These are phyloP conservation scores for Aphaenogaster floridana DNA, from an alignment of 1,140 invertebrate genomes.

Conservation along the genomic window DNA sequence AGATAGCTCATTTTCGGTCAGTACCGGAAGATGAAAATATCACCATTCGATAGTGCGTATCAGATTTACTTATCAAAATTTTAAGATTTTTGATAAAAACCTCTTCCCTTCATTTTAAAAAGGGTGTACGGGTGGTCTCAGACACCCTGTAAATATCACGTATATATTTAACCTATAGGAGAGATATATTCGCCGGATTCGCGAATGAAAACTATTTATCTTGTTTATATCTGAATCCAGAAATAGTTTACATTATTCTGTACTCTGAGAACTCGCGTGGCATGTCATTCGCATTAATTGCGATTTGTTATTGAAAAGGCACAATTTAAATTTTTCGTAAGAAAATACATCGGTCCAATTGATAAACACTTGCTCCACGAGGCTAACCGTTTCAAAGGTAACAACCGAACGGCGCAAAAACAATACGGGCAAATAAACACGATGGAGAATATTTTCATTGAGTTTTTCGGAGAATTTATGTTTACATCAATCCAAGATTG, in stretches of 20 bases:
- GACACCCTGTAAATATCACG: too few species aligned
- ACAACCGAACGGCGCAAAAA: constrained; percentile 21
- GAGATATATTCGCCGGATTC: constrained; percentile 37
- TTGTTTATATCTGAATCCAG: neutral
- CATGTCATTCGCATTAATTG: constrained; percentile 12
- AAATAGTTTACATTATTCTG: neutral
- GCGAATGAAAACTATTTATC: constrained; percentile 37
- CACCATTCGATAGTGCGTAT: too few species aligned
- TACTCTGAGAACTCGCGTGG: neutral
- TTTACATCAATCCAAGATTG: constrained; percentile 63
- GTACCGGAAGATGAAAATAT: too few species aligned
- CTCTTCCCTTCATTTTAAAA: too few species aligned
- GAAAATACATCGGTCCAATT: constrained; percentile 34
- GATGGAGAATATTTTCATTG: constrained; percentile 51
- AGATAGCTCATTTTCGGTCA: too few species aligned
- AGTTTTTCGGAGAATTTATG: constrained; percentile 56
- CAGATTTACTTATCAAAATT: too few species aligned
- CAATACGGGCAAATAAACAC: constrained; percentile 45
- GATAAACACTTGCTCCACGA: constrained; percentile 31
- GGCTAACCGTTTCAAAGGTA: constrained; percentile 42
- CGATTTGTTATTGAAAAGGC: constrained; percentile 31
- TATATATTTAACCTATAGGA: constrained; percentile 29
- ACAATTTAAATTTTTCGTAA: constrained; percentile 43
- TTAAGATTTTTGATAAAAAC: too few species aligned
- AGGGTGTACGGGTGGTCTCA: too few species aligned